Percentiles rank a stretch among this genome's conserved stretches.
phyloP scores from a whole-genome alignment of 1,140 invertebrate genomes.

The Cyclargus thomasi region DNA sequence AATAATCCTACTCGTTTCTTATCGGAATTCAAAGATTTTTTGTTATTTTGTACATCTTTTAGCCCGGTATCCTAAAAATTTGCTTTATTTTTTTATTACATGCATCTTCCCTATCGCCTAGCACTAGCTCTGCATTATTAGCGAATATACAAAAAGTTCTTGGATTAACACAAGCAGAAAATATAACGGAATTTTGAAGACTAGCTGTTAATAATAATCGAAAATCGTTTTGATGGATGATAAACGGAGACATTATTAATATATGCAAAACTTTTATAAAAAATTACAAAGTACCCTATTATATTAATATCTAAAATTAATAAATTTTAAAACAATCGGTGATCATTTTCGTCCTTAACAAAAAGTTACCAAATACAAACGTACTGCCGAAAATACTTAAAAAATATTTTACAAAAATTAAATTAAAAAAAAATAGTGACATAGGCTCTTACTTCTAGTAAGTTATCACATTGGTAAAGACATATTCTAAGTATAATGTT shows the following conservation, averaged over 20 bases:
- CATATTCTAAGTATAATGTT: neutral
- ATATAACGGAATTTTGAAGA: neutral
- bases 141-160: too few species aligned
- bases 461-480: neutral
- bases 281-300: neutral
- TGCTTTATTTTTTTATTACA: too few species aligned
- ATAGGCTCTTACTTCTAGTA: neutral
- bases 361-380: slow-evolving; percentile 22
- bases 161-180: neutral
- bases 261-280: neutral
- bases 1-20: too few species aligned
- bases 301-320: slow-evolving; percentile 15
- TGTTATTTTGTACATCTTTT: too few species aligned
- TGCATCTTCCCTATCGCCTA: too few species aligned
- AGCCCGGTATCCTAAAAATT: too few species aligned
- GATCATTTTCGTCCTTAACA: slow-evolving; percentile 58
- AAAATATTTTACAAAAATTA: neutral
- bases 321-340: slow-evolving; percentile 42
- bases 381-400: neutral
- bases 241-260: neutral
- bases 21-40: too few species aligned
- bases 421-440: neutral
- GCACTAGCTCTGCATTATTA: too few species aligned
- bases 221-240: neutral
- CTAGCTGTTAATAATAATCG: neutral